Evolutionary conservation across 2,888 invertebrate species (phyloP).

Genomic region (Dexiosoma caninum): DNA sequence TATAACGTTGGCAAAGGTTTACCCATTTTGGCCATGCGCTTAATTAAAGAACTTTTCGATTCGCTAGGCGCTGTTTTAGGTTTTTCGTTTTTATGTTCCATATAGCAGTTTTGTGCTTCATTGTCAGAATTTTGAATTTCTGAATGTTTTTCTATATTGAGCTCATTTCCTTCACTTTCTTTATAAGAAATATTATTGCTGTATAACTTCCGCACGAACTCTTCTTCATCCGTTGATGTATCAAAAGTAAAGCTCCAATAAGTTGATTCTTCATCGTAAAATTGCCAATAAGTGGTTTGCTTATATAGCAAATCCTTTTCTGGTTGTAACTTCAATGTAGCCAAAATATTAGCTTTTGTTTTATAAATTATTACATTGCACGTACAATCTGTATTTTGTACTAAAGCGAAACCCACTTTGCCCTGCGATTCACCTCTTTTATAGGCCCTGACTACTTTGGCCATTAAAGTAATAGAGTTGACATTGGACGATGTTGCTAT

Average conservation of each 20-base stretch:
- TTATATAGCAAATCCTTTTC: slow-evolving; percentile 40
- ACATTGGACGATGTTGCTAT: neutral
- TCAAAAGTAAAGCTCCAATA: slow-evolving; percentile 81
- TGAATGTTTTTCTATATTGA: neutral
- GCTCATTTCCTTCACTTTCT: slow-evolving; percentile 5
- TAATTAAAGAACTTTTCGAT: slow-evolving; percentile 70
- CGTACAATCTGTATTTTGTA: slow-evolving; percentile 69
- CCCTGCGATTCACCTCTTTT: slow-evolving; percentile 73
- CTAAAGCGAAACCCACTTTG: slow-evolving; percentile 78
- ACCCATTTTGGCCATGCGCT: slow-evolving; percentile 81
- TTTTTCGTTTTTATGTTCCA: neutral
- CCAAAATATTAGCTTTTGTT: slow-evolving; percentile 68
- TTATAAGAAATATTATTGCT: slow-evolving; percentile 43
- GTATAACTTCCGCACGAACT: slow-evolving; percentile 57
- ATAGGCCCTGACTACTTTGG: slow-evolving; percentile 70
- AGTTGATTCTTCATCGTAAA: slow-evolving; percentile 79
- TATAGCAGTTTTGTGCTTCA: neutral
- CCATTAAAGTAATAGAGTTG: slow-evolving; percentile 67
- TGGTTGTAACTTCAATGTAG: slow-evolving; percentile 63
- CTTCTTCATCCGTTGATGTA: slow-evolving; percentile 50
- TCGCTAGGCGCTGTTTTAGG: neutral
- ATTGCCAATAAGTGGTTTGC: slow-evolving; percentile 68
- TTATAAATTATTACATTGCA: slow-evolving; percentile 69
- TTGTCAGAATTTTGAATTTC: neutral
- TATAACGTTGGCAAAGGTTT: slow-evolving; percentile 76